A percentile compares a stretch with the other conserved stretches of the same genome.
These are phyloP conservation scores for Xanthorhoe designata DNA, from an alignment of 2,888 invertebrate species.

Conservation along the genomic window DNA sequence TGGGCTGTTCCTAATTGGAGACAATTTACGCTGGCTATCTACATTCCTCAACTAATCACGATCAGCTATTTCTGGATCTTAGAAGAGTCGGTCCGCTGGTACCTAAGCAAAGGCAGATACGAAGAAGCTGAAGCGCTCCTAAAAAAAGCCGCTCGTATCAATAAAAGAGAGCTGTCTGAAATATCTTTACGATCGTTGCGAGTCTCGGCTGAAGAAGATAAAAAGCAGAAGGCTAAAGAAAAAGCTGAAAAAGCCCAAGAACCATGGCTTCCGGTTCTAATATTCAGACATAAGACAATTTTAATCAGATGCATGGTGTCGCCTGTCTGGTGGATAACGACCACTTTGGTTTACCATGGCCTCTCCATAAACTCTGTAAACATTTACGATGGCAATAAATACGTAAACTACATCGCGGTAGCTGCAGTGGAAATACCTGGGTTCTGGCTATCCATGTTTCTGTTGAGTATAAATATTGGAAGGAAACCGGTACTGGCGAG, in stretches of 20 bases:
- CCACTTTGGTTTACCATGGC: slow-evolving; percentile 87
- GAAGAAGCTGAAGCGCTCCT: slow-evolving; percentile 87
- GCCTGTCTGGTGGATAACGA: slow-evolving; percentile 87
- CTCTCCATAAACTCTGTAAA: slow-evolving; percentile 86
- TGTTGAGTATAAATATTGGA: slow-evolving; percentile 84
- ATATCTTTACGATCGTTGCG: slow-evolving; percentile 62
- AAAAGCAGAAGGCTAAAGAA: slow-evolving; percentile 47
- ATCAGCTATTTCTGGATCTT: slow-evolving; percentile 88
- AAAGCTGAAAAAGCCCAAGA: slow-evolving; percentile 49
- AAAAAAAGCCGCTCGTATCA: slow-evolving; percentile 86
- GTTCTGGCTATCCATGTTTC: slow-evolving; percentile 83
- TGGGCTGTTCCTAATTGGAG: slow-evolving; percentile 90
- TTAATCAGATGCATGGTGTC: slow-evolving; percentile 57
- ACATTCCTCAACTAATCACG: slow-evolving; percentile 88
- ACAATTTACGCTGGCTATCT: slow-evolving; percentile 87
- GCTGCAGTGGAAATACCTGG: slow-evolving; percentile 88
- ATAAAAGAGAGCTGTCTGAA: slow-evolving; percentile 72
- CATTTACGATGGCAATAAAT: slow-evolving; percentile 84
- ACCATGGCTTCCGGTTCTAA: slow-evolving; percentile 65
- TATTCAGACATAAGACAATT: slow-evolving; percentile 61
- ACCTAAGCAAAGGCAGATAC: slow-evolving; percentile 88
- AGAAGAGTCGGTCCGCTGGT: slow-evolving; percentile 91
- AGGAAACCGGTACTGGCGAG: slow-evolving; percentile 84
- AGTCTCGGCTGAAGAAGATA: slow-evolving; percentile 57
- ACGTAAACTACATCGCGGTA: slow-evolving; percentile 87